These are phyloP conservation scores for Cylindroiulus punctatus DNA, from an alignment of 2,888 invertebrate species.

Conservation along the genomic window DNA sequence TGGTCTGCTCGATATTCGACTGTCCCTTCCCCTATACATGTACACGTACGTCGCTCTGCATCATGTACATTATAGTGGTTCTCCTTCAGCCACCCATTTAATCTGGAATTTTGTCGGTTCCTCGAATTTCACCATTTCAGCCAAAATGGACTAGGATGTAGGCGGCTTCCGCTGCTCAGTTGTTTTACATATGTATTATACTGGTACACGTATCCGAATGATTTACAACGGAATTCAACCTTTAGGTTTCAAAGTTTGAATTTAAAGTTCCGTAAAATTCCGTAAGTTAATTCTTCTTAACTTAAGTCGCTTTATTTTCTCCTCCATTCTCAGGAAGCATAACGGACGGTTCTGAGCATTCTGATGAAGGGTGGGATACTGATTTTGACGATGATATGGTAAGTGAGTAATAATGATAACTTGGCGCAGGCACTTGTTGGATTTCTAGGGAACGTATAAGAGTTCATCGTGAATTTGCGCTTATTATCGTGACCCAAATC, in stretches of 20 bases:
- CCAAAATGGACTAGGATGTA: background rate
- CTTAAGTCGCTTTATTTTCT: background rate
- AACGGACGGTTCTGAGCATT: background rate
- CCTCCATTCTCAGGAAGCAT: background rate
- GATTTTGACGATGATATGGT: constrained; percentile 1
- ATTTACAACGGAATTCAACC: background rate
- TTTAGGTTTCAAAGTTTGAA: background rate
- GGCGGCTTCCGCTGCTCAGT: background rate
- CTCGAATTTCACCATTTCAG: background rate
- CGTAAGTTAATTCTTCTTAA: background rate
- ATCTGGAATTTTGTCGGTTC: too few species aligned
- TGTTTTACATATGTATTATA: background rate
- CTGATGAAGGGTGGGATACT: background rate
- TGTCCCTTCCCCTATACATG: background rate
- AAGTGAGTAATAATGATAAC: too few species aligned
- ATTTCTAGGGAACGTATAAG: too few species aligned
- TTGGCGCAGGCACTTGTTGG: too few species aligned
- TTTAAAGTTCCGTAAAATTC: background rate
- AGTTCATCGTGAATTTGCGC: too few species aligned
- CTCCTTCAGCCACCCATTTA: too few species aligned
- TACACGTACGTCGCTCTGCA: background rate
- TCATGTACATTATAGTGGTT: too few species aligned
- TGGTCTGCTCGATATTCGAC: background rate
- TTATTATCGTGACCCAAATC: too few species aligned
- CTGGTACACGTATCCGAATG: background rate